Evolutionary conservation across 2,888 invertebrate species (phyloP), one percentile per base, ranked within the genome.

Genomic region (Drosophila greeni): DNA sequence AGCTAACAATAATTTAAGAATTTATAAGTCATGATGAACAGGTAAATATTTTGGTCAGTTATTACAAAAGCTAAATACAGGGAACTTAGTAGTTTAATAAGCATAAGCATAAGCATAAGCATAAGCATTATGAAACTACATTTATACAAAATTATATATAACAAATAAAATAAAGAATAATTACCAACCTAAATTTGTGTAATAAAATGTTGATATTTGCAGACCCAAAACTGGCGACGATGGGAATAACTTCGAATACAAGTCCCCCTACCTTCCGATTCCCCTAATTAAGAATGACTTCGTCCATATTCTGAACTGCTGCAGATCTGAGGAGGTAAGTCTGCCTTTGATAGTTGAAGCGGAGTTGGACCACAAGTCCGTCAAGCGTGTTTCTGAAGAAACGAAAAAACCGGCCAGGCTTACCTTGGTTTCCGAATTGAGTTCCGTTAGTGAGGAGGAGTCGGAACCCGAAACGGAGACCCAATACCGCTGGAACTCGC

Each of bases 401-500:
- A 9, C 2, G 6, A 60, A 61, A 37, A 45, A 60, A 12, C 18
- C 7, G 14, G 11, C 24, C 11, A 20, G 36, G 6, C 14, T 64
- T 11, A 31, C 65, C 0, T 33, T 24, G 18, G 18, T 16, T n/a
- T 33, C 51, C 4, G 6, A 18, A 9, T 5, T 23, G 6, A 60
- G 60, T 18, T 39, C 37, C 14, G 16, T 23, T 11, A 31, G 24
- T 20, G 59, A 45, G 3, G 12, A 14, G 9, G 62, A 34, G 5
- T 1, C 20, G 12, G 37, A 16, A 12, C 9, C 36, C 31, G 45
- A 48, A 9, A 29, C 24, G 9, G 34, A 65, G 4, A 12, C 23
- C 11, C 37, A 40, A 8, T 69, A 71, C 34, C 16, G 39, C 6
- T 69, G 69, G 69, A 64, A 43, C 36, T 71, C 56, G 8, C 69